Evolutionary conservation across 2,888 invertebrate species (phyloP), one percentile per base, ranked within the genome.

Genomic region (Tenthredo scrophulariae): DNA sequence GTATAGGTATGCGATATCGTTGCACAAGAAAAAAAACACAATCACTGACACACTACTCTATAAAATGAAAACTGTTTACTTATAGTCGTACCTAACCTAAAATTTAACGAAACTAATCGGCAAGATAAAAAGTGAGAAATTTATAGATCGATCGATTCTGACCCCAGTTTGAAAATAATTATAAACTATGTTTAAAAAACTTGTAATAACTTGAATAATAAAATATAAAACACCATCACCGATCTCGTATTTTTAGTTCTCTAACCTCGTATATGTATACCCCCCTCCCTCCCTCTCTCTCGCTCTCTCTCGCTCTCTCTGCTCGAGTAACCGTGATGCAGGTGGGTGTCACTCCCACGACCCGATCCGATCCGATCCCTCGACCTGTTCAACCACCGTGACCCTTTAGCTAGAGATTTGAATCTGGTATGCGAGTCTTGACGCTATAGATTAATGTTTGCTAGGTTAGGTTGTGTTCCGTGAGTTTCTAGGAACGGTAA

Each of bases 331-430:
- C 80, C 62, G 80, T 10, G 15, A 43, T 54, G 50, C 46, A 85
- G 85, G 84, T 87, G 86, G 67, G 85, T 84, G 85, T 86, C 84
- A 86, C 85, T 87, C 88, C 85, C 87, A 86, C 87, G 86, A 82
- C 84, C 70, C 40, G 74, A 85, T 80, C 54, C 87, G 86, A 82
- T 83, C 70, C 40, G 74, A 85, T 80, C 54, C 82, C 74, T 67
- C 58, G 85, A 85, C 82, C 85, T 82, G 87, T 80, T 87, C 89
- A 88, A 86, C 85, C 86, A 88, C 87, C 89, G 90, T 89, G 89
- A 89, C 90, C 87, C 88, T 58, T 62, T 13, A 40, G 62, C 62
- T 15, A 5, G 80, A 62, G 58, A 80, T 80, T 50, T 40, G 37
- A 22, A 62, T 80, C 80, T 40, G 18, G 29, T 33, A 18, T 29